Conservation (phyloP, 1,140 invertebrate genomes). For the Sesamia nonagrioides region DNA sequence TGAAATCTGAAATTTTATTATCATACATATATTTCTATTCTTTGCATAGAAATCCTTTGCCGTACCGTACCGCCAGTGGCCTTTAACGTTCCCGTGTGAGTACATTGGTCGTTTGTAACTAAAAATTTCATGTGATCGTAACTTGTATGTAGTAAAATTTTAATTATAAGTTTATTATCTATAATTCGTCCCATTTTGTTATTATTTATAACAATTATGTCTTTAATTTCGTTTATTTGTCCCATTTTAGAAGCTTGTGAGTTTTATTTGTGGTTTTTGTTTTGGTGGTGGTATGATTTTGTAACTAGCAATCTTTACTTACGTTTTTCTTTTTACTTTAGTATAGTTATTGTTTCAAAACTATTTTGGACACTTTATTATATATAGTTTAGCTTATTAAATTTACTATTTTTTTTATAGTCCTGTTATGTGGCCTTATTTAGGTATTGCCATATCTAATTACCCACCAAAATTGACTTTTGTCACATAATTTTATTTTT, state of each 20-base stretch:
- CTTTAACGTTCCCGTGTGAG: neutral
- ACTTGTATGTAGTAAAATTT: slow-evolving; percentile 56
- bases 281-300: slow-evolving; percentile 30
- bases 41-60: too few relatives aligned
- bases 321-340: neutral
- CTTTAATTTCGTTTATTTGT: slow-evolving; percentile 21
- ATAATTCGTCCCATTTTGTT: slow-evolving; percentile 26
- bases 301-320: slow-evolving; percentile 6
- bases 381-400: neutral
- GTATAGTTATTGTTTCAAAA: too few relatives aligned
- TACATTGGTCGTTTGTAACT: slow-evolving; percentile 4
- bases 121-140: slow-evolving; percentile 30
- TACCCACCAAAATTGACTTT: neutral
- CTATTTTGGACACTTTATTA: neutral
- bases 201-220: neutral
- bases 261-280: too few relatives aligned
- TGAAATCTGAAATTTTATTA: too few relatives aligned
- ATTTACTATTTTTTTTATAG: neutral
- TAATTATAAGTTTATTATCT: slow-evolving; percentile 3
- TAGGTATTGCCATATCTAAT: too few relatives aligned
- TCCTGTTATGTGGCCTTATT: neutral
- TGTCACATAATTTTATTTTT: neutral
- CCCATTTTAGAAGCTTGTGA: slow-evolving; percentile 14
- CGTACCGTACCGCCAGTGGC: neutral
- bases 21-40: too few relatives aligned